Conservation (phyloP, 2,888 invertebrate species). For the Temnothorax ravouxi region DNA sequence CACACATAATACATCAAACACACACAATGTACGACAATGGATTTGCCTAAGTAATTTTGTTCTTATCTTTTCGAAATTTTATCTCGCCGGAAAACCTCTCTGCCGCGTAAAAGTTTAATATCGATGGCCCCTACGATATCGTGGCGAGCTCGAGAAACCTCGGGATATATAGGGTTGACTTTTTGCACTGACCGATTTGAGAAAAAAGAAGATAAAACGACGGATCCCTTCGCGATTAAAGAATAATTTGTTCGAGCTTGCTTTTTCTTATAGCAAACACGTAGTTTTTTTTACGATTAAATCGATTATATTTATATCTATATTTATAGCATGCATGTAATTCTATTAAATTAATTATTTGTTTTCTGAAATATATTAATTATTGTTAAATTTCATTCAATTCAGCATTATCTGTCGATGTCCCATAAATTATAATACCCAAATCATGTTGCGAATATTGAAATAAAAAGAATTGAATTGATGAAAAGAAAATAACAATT, state of each 20-base stretch:
- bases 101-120: background rate
- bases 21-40: too few relatives aligned
- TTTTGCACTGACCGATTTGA: background rate
- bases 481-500: background rate
- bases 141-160: background rate
- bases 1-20: too few relatives aligned
- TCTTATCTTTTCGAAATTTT: conserved; percentile 13
- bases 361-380: background rate
- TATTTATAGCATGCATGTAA: background rate
- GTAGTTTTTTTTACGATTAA: background rate
- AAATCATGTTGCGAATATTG: background rate
- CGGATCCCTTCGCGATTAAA: background rate
- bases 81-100: background rate
- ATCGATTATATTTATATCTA: background rate
- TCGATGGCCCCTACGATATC: background rate
- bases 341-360: conserved; percentile 2
- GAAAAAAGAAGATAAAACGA: background rate
- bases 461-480: background rate
- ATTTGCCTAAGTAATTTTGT: background rate
- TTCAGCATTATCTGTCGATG: background rate
- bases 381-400: background rate
- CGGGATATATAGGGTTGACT: background rate
- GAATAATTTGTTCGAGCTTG: background rate
- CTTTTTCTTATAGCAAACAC: background rate
- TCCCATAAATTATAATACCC: background rate